These are phyloP conservation scores for Gobio gobio DNA, from an alignment of 2,113 vertebrate genomes.

Conservation along the genomic window DNA sequence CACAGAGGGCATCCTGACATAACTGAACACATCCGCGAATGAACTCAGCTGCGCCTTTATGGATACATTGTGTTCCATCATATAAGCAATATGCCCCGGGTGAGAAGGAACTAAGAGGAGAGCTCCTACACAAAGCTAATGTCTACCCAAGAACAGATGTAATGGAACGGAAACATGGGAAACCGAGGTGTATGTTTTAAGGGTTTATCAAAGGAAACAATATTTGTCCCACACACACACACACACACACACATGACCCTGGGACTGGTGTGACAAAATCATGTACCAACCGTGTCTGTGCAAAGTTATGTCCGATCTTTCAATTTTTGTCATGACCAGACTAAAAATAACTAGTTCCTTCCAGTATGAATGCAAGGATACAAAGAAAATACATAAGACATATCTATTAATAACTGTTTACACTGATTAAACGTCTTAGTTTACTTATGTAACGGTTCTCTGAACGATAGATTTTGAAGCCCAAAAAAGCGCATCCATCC, in stretches of 20 bases:
- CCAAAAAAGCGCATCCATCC: no score
- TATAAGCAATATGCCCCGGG: slow-evolving; percentile 69
- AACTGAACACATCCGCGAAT: slow-evolving; percentile 59
- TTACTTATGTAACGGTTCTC: no score
- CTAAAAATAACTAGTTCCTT: background rate
- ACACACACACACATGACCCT: background rate
- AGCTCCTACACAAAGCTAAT: slow-evolving; percentile 55
- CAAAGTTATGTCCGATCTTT: background rate
- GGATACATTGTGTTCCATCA: slow-evolving; percentile 56
- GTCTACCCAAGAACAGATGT: slow-evolving; percentile 56
- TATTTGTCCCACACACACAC: background rate
- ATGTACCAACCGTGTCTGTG: background rate
- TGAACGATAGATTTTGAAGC: no score
- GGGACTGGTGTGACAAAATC: background rate
- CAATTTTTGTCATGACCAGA: background rate
- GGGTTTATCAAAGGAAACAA: slow-evolving; percentile 42
- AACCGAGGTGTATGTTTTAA: slow-evolving; percentile 51
- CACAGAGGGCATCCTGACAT: slow-evolving; percentile 50
- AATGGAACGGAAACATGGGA: slow-evolving; percentile 69
- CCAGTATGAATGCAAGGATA: background rate
- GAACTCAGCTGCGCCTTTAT: slow-evolving; percentile 50
- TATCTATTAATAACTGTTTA: background rate
- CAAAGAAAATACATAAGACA: background rate
- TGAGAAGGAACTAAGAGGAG: slow-evolving; percentile 70
- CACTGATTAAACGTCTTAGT: no score